Percentiles rank a stretch among this genome's conserved stretches.
phyloP scores from a whole-genome alignment of 2,797 vertebrate species.

The Halcyon chelicuti region DNA sequence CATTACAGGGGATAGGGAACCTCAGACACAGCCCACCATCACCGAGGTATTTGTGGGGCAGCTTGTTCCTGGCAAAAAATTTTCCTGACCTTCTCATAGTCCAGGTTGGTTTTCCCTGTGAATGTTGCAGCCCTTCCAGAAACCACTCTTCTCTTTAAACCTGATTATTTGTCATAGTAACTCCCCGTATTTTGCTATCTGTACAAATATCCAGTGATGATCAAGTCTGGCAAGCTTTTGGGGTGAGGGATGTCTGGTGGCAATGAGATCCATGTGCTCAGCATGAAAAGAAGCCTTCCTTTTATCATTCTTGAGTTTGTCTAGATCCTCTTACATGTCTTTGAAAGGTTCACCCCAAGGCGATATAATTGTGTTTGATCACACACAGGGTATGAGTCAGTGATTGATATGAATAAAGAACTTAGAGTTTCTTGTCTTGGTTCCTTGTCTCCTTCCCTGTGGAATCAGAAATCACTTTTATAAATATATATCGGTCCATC shows the following conservation, averaged over 20 bases:
- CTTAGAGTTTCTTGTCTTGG: constrained; percentile 37
- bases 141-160: neutral
- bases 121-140: neutral
- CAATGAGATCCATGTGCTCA: neutral
- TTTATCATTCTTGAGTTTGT: constrained; percentile 49
- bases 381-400: constrained; percentile 35
- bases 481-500: constrained; percentile 45
- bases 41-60: neutral
- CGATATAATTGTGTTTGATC: constrained; percentile 56
- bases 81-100: neutral
- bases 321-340: constrained; percentile 32
- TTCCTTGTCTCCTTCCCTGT: constrained; percentile 40
- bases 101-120: neutral
- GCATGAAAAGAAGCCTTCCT: constrained; percentile 15
- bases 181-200: neutral
- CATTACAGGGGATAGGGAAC: neutral
- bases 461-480: constrained; percentile 65
- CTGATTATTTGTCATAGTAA: neutral
- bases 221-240: constrained; percentile 9
- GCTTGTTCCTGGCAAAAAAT: neutral
- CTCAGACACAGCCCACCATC: neutral
- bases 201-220: neutral
- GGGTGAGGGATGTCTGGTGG: neutral
- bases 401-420: constrained; percentile 63
- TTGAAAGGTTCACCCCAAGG: constrained; percentile 66